Base-by-base conservation (phyloP, 2,888 invertebrate genomes). In the Lasioglossum leucozonium region DNA sequence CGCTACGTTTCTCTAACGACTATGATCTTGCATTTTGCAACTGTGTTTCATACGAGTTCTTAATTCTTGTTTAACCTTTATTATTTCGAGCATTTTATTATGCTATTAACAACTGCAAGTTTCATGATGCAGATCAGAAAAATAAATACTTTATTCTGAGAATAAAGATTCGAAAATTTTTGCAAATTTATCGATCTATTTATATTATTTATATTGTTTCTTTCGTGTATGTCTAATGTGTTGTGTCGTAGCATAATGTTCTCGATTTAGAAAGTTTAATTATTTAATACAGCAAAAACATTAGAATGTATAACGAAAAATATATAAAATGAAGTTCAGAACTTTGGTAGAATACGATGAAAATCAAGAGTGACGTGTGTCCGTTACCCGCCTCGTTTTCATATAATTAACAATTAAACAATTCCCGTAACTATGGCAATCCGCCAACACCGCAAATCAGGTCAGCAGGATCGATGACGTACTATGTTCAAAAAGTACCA, bases 341-440 rank as follows among this genome's bases (percentile, higher is more conserved):
- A 11, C 11, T 3, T 11, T 26, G 11, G 4, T 55, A n/a, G n/a
- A 26, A 58, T 13, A 13, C 26, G 58, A 58, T 58, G 26, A 13
- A 26, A 26, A 58, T 58, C 11, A 13, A 13, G 58, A 58, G 55
- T n/a, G n/a, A 58, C 58, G 3, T 13, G 11, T 58, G 11, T 26
- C n/a, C 58, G 5, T 26, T 26, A 2, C 13, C 58, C 26, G 58
- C 58, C 13, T 58, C 5, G 58, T 13, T 58, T 58, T 26, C 58
- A 26, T 13, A 58, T 58, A 58, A 58, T 58, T 58, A 58, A 26
- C 58, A 55, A 55, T 55, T 55, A 55, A 55, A 55, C n/a, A 58
- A 13, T 26, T 26, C 26, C 26, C 1, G 58, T 58, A 58, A 58
- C n/a, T 55, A 55, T 55, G 55, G 10, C n/a, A 11, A 55, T 58